phyloP scores from a whole-genome alignment of 2,797 vertebrate species.

The Anolis apletophallus region DNA sequence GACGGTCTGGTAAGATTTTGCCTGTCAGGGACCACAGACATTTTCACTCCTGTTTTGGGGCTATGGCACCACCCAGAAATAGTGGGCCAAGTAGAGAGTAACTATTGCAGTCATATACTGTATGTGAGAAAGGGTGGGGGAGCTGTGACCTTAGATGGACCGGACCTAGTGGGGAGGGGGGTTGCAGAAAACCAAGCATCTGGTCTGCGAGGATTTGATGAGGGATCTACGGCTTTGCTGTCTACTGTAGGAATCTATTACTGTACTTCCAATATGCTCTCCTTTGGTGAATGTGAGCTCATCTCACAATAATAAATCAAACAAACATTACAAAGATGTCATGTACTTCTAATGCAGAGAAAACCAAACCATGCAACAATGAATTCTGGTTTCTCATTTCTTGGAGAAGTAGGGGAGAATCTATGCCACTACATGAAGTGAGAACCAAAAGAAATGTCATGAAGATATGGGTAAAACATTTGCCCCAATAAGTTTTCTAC shows the following conservation, averaged over 20 bases:
- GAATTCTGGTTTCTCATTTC: background rate
- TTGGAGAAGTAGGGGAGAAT: background rate
- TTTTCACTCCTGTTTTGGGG: background rate
- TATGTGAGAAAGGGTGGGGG: too few relatives aligned
- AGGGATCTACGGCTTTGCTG: background rate
- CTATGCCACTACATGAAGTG: background rate
- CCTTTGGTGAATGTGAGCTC: background rate
- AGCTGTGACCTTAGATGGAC: background rate
- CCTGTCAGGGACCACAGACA: background rate
- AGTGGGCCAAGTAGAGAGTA: background rate
- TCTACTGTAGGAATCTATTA: background rate
- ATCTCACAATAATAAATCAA: background rate
- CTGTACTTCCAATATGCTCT: background rate
- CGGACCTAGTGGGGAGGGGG: background rate
- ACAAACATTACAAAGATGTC: background rate
- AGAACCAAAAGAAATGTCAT: background rate
- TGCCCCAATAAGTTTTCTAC: background rate
- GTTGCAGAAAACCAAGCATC: background rate
- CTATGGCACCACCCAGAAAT: background rate
- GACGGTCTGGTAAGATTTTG: background rate
- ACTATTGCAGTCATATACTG: background rate
- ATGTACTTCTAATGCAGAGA: too few relatives aligned
- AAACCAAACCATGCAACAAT: too few relatives aligned
- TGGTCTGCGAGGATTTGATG: background rate
- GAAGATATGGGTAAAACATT: background rate